Conservation (phyloP, 2,113 vertebrate genomes). For the Lepus timidus region DNA sequence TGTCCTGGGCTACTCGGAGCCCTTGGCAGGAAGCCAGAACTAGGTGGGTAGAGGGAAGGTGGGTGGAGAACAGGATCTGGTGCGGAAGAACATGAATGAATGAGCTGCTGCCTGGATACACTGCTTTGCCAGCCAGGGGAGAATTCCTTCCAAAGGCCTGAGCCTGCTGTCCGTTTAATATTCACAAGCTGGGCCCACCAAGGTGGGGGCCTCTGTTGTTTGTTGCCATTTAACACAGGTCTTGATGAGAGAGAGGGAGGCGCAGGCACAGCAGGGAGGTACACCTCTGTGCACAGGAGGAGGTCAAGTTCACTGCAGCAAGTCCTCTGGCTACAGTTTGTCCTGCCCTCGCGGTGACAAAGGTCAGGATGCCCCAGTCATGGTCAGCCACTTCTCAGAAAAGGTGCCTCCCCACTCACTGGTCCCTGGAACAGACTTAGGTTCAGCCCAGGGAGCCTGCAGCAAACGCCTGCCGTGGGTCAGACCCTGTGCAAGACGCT, state of each 20-base stretch:
- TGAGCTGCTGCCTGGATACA: not conserved
- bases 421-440: not conserved
- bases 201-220: not conserved
- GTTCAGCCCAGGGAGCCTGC: not conserved
- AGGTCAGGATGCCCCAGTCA: not conserved
- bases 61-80: not conserved
- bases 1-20: not conserved
- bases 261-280: not conserved
- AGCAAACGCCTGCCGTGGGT: accelerated
- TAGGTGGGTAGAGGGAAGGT: not conserved
- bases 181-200: not conserved
- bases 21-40: conserved; percentile 13
- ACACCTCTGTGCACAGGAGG: not conserved
- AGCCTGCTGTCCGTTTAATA: not conserved
- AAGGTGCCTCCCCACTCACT: not conserved
- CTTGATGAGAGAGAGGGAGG: not conserved
- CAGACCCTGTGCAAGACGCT: not conserved
- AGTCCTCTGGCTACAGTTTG: not conserved
- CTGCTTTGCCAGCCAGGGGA: conserved; percentile 27
- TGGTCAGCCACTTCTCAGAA: not conserved
- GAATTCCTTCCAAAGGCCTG: conserved; percentile 44
- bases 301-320: not conserved
- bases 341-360: not conserved
- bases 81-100: not conserved
- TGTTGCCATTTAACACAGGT: not conserved